Evolutionary conservation across 2,113 vertebrate genomes (phyloP).

Genomic region (Gallinago undulata): DNA sequence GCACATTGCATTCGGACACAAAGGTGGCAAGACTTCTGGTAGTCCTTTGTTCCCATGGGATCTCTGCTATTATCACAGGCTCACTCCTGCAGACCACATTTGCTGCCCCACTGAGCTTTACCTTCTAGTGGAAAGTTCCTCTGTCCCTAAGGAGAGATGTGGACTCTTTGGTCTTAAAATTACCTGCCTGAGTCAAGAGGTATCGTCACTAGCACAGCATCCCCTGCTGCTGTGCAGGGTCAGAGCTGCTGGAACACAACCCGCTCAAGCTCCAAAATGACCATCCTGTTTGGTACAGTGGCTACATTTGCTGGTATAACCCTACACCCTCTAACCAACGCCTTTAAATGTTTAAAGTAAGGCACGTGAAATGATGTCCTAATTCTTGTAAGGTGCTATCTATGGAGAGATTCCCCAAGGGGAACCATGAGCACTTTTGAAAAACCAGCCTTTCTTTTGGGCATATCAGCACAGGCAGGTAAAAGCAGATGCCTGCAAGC

Average conservation of each 20-base stretch:
- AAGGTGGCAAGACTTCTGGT: background rate
- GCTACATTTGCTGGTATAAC: background rate
- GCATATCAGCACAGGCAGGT: background rate
- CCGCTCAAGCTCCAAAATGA: background rate
- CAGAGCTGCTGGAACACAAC: background rate
- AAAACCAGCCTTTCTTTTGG: background rate
- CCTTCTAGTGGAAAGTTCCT: background rate
- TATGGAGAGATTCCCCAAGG: background rate
- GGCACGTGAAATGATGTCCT: background rate
- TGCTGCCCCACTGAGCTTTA: background rate
- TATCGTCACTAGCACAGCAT: background rate
- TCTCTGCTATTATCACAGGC: background rate
- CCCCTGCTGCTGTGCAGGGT: too few species aligned
- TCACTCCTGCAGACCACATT: rapidly evolving
- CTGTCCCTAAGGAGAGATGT: background rate
- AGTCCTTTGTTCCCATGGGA: background rate
- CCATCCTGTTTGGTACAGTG: background rate
- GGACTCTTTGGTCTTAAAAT: background rate
- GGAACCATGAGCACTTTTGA: background rate
- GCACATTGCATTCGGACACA: background rate
- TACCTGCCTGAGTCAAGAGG: background rate
- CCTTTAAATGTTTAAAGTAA: background rate
- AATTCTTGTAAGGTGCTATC: background rate
- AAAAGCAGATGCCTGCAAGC: background rate
- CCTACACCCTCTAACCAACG: background rate